A percentile compares a stretch with the other conserved stretches of the same genome.
Evolutionary conservation across 2,888 invertebrate species (phyloP).

Genomic region (Lasioglossum figueresi): DNA sequence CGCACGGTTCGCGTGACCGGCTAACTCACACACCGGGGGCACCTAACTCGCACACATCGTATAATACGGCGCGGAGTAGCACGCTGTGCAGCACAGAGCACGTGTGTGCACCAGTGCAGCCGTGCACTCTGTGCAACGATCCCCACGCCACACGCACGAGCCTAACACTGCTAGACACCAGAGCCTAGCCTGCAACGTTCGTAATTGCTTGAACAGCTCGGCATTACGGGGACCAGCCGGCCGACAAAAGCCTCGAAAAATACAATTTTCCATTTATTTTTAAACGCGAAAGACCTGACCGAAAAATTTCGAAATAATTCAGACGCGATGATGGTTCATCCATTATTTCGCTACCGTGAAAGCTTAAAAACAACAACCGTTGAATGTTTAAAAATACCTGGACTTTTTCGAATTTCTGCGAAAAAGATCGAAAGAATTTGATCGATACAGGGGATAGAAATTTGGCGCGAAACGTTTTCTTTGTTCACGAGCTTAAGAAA

Average conservation of each 20-base stretch:
- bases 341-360: background rate
- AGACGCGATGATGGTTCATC: background rate
- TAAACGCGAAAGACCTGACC: background rate
- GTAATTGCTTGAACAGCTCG: slow-evolving; percentile 3
- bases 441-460: background rate
- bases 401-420: background rate
- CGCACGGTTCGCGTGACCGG: slow-evolving; percentile 45
- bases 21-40: slow-evolving; percentile 23
- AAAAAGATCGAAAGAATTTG: background rate
- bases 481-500: too few relatives aligned
- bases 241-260: background rate
- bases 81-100: background rate
- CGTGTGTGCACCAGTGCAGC: slow-evolving; percentile 25
- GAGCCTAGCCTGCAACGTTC: background rate
- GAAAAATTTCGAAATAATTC: background rate
- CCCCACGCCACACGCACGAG: slow-evolving; percentile 14
- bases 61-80: background rate
- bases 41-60: background rate
- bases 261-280: background rate
- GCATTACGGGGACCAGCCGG: background rate
- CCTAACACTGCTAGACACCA: slow-evolving; percentile 34
- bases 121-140: slow-evolving; percentile 14
- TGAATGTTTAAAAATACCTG: background rate
- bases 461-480: background rate
- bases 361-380: background rate